Evolutionary conservation across 2,888 invertebrate species (phyloP).

Genomic region (Athalia circularis): DNA sequence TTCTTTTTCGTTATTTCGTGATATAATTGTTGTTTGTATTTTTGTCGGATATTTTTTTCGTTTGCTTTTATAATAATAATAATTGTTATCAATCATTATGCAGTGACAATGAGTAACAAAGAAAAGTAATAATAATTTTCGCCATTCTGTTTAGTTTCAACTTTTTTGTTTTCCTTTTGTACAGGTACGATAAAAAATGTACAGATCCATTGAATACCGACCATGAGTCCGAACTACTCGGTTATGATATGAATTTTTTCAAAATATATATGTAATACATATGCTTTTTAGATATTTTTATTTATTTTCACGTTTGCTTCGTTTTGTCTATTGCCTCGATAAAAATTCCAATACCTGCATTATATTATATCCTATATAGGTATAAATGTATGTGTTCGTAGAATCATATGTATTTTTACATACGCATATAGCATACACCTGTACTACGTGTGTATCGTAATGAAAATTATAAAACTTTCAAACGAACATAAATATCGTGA

Average conservation of each 20-base stretch:
- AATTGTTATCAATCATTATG: conserved; percentile 14
- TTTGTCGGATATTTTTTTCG: not conserved
- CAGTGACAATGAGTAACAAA: not conserved
- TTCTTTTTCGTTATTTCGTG: not conserved
- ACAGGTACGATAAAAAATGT: not conserved
- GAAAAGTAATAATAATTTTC: conserved; percentile 8
- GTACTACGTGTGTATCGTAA: not conserved
- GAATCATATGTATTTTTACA: not conserved
- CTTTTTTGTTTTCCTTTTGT: not conserved
- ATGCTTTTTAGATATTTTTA: conserved; percentile 46
- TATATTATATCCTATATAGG: not conserved
- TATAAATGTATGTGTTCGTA: not conserved
- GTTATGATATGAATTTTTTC: no score
- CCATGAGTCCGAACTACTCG: no score
- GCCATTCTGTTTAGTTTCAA: not conserved
- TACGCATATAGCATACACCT: not conserved
- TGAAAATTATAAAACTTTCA: conserved; percentile 17
- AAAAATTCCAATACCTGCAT: conserved; percentile 30
- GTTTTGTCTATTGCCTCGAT: conserved; percentile 38
- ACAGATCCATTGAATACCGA: not conserved
- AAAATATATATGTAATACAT: no score
- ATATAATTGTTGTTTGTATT: not conserved
- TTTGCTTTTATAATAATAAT: conserved; percentile 7
- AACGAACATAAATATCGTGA: conserved; percentile 38
- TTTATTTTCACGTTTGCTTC: conserved; percentile 44